Percentiles rank a stretch among this genome's conserved stretches.
Conservation (phyloP, 2,888 invertebrate species). For the Chesias legatella region DNA sequence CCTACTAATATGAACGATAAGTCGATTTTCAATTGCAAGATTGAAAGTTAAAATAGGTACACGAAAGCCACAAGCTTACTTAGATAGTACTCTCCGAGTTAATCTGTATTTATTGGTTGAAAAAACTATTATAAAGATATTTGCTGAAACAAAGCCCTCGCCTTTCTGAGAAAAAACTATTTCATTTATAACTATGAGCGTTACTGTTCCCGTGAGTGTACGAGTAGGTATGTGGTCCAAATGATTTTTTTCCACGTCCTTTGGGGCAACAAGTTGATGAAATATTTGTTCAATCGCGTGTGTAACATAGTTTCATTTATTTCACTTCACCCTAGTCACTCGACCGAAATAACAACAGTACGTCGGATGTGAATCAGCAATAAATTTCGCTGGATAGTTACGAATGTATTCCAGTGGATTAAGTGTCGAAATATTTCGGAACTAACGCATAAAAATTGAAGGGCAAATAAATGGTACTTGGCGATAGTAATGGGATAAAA, state of each 20-base stretch:
- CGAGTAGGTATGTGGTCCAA: slow-evolving; percentile 30
- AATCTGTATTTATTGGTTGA: no score
- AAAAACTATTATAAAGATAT: no score
- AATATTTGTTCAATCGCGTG: slow-evolving; percentile 76
- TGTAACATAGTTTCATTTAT: slow-evolving; percentile 77
- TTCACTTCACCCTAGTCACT: slow-evolving; percentile 70
- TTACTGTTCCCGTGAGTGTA: slow-evolving; percentile 46
- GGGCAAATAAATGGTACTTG: no score
- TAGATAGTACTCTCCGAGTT: no score
- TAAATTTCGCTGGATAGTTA: slow-evolving; percentile 59
- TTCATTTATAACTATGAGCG: slow-evolving; percentile 2
- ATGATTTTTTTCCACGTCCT: slow-evolving; percentile 60
- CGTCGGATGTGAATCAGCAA: slow-evolving; percentile 67
- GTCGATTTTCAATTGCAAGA: no score
- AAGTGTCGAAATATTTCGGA: slow-evolving; percentile 12
- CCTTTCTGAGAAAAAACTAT: neutral
- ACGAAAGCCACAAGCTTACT: no score
- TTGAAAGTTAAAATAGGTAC: no score
- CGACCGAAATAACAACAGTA: slow-evolving; percentile 71
- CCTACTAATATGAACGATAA: no score
- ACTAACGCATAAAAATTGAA: no score
- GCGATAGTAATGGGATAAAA: no score
- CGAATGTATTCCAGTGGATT: slow-evolving; percentile 31
- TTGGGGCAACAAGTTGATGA: slow-evolving; percentile 74
- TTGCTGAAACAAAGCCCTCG: neutral